These are phyloP conservation scores for Panulirus ornatus DNA, from an alignment of 1,140 invertebrate species.

Conservation along the genomic window DNA sequence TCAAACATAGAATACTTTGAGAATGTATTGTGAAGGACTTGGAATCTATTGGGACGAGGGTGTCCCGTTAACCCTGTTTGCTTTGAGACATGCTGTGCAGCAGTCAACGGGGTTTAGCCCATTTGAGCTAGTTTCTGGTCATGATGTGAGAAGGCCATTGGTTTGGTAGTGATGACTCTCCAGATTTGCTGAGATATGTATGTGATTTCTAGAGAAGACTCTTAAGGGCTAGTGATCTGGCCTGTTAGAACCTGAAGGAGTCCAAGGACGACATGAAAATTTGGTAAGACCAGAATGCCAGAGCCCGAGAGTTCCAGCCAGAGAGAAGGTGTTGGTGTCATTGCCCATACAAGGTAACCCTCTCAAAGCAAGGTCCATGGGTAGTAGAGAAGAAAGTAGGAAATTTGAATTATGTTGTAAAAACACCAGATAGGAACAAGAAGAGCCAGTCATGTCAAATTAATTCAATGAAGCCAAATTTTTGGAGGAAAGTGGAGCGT, in stretches of 20 bases:
- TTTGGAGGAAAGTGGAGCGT: no score
- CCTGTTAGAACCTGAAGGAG: not conserved
- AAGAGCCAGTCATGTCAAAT: no score
- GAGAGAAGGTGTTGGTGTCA: no score
- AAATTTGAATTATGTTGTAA: no score
- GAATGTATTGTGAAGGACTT: slow-evolving; percentile 40
- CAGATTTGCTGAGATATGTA: not conserved
- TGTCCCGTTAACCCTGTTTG: slow-evolving; percentile 30
- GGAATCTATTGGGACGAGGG: slow-evolving; percentile 26
- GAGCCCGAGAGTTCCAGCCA: not conserved
- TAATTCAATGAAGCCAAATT: no score
- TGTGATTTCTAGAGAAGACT: slow-evolving; percentile 11
- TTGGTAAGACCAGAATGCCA: slow-evolving; percentile 18
- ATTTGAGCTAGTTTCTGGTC: slow-evolving; percentile 33
- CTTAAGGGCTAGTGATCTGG: slow-evolving; percentile 9
- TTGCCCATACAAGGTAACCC: no score
- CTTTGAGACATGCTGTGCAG: slow-evolving; percentile 32
- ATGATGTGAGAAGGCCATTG: slow-evolving; percentile 29
- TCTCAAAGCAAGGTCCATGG: no score
- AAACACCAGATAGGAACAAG: no score
- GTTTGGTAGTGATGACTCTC: slow-evolving; percentile 3
- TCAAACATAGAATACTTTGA: slow-evolving; percentile 25
- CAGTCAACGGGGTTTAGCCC: slow-evolving; percentile 27
- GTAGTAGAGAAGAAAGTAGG: no score
- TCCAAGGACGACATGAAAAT: not conserved